phyloP scores from a whole-genome alignment of 2,888 invertebrate species.

The Tridacna gigas region DNA sequence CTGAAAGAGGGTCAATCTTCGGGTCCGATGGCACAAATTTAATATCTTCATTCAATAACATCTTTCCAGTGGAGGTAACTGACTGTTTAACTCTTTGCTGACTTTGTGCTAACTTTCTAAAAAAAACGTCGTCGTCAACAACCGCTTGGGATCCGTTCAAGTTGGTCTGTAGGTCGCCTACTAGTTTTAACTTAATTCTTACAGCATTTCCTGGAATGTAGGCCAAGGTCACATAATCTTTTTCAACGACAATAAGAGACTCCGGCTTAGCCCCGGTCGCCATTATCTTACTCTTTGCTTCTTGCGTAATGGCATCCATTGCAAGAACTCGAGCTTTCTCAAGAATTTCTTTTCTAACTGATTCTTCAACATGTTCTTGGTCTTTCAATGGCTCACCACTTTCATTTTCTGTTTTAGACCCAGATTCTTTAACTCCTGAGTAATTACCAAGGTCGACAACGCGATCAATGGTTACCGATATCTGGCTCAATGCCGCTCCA shows the following conservation, averaged over 20 bases:
- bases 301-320: conserved; percentile 50
- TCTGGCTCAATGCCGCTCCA: conserved; percentile 82
- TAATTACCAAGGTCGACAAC: conserved; percentile 70
- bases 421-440: conserved; percentile 51
- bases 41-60: conserved; percentile 32
- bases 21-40: conserved; percentile 49
- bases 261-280: conserved; percentile 62
- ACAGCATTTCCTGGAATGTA: conserved; percentile 81
- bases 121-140: conserved; percentile 23
- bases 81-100: conserved; percentile 51
- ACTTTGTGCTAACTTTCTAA: conserved; percentile 7
- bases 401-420: neutral
- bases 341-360: conserved; percentile 60
- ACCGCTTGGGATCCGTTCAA: no score
- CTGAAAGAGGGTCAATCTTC: conserved; percentile 62
- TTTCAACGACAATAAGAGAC: conserved; percentile 68
- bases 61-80: conserved; percentile 54
- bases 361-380: conserved; percentile 16
- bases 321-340: conserved; percentile 65
- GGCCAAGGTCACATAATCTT: conserved; percentile 74
- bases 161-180: conserved; percentile 73
- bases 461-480: conserved; percentile 74
- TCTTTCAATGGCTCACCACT: conserved; percentile 11
- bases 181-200: conserved; percentile 77
- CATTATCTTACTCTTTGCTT: conserved; percentile 41